Evolutionary conservation across 1,140 invertebrate genomes (phyloP), one percentile per base, ranked within the genome.

Genomic region (Sitobion miscanthi): DNA sequence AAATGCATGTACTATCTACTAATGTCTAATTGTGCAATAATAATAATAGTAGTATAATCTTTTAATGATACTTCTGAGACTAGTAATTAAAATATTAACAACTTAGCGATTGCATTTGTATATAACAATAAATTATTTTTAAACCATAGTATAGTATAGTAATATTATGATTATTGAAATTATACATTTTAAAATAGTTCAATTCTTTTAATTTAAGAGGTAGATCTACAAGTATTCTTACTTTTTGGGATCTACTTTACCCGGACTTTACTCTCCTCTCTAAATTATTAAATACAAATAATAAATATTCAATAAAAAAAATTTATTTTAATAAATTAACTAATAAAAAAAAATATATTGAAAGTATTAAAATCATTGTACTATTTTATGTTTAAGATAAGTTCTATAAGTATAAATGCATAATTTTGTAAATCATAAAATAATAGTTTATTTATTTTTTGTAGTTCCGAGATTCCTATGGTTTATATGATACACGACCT

Each of bases 381-480:
- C 30, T 77, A 77, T 77, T 77, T 77, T 17, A 77, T 77, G 9
- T 77, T 77, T n/a, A 6, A 77, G n/a, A 17, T 77, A 77, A 77
- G n/a, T 77, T 87, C 11, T 45, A 90, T 21, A 42, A 57, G 52
- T 42, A 91, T 77, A 77, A 38, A 91, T 91, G 23, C 2, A 91
- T 77, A 49, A 42, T 91, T 82, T 52, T 82, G 35, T 91, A 45
- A 21, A 83, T 17, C 25, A 35, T 83, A 83, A 49, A 91, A 91
- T 83, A 82, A 93, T 52, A 54, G 8, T 54, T 57, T 14, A 86
- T 93, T 93, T 93, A 42, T 85, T 86, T 86, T 92, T 90, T 62
- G 14, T 93, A 93, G 91, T 93, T 93, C 38, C 69, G 91, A 93
- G 91, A 93, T 85, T 93, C 91, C 25, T 93, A 93, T 86, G 91